Conservation (phyloP, 1,140 invertebrate species). For the Nasonia longicornis region DNA sequence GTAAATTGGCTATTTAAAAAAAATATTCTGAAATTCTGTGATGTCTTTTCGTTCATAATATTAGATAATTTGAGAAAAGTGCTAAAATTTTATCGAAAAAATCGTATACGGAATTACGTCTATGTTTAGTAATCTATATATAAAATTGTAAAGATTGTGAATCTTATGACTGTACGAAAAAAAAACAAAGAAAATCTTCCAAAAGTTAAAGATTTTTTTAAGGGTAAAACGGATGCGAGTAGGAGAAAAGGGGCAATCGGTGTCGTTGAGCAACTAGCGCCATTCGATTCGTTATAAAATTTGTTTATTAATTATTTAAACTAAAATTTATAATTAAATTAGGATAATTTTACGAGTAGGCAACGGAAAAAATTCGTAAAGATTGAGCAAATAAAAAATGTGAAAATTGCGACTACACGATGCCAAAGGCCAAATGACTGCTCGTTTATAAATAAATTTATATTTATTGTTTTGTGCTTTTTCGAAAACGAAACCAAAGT, state of each 20-base stretch:
- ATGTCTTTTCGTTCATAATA: slow-evolving; percentile 67
- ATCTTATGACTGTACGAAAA: slow-evolving; percentile 41
- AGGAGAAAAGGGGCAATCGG: slow-evolving; percentile 6
- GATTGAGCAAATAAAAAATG: slow-evolving; percentile 41
- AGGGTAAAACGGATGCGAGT: slow-evolving; percentile 28
- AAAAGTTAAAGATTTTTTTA: slow-evolving; percentile 44
- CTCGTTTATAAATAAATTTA: slow-evolving; percentile 51
- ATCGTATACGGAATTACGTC: slow-evolving; percentile 63
- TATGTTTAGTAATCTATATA: slow-evolving; percentile 60
- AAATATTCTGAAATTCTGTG: slow-evolving; percentile 67
- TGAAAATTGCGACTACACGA: slow-evolving; percentile 50
- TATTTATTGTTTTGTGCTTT: slow-evolving; percentile 49
- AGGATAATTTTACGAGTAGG: slow-evolving; percentile 46
- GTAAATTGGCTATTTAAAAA: slow-evolving; percentile 52
- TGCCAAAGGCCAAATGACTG: slow-evolving; percentile 59
- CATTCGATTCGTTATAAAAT: slow-evolving; percentile 39
- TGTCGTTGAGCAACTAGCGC: slow-evolving; percentile 28
- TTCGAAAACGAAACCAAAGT: slow-evolving; percentile 56
- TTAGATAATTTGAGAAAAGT: slow-evolving; percentile 53
- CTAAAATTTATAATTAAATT: slow-evolving; percentile 42
- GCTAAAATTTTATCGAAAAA: slow-evolving; percentile 48
- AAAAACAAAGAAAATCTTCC: slow-evolving; percentile 47
- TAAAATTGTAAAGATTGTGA: slow-evolving; percentile 51
- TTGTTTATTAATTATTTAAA: slow-evolving; percentile 41
- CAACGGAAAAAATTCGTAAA: slow-evolving; percentile 44